These are phyloP conservation scores for Python bivittatus DNA, from an alignment of 2,113 vertebrate species.

Conservation along the genomic window DNA sequence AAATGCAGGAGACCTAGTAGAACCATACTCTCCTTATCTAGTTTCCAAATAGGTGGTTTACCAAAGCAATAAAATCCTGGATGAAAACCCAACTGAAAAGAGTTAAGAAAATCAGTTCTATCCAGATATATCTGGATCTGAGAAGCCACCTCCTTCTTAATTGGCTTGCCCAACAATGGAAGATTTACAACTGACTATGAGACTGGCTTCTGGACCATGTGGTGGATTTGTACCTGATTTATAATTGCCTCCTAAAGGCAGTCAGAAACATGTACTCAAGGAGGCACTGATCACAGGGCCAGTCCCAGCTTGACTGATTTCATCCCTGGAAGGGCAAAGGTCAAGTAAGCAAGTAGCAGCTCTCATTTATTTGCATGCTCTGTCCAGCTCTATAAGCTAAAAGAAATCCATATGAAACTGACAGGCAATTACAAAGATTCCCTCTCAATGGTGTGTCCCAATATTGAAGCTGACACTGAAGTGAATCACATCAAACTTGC, in stretches of 20 bases:
- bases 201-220: not conserved
- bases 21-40: not conserved
- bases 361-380: not conserved
- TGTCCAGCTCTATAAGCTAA: not conserved
- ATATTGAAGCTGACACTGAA: not conserved
- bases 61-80: not conserved
- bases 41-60: not conserved
- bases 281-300: not conserved
- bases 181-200: not conserved
- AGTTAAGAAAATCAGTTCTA: not conserved
- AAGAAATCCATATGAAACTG: not conserved
- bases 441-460: not conserved
- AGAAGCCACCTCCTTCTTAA: not conserved
- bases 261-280: not conserved
- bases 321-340: not conserved
- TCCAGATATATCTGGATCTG: not conserved
- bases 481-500: not conserved
- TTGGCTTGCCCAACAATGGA: not conserved
- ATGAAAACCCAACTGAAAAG: not conserved
- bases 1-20: not conserved
- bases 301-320: not conserved
- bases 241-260: not conserved
- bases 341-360: not conserved
- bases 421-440: not conserved
- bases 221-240: not conserved